These are phyloP conservation scores for Neodiprion pinetum DNA, from an alignment of 1,140 invertebrate genomes.

Conservation along the genomic window DNA sequence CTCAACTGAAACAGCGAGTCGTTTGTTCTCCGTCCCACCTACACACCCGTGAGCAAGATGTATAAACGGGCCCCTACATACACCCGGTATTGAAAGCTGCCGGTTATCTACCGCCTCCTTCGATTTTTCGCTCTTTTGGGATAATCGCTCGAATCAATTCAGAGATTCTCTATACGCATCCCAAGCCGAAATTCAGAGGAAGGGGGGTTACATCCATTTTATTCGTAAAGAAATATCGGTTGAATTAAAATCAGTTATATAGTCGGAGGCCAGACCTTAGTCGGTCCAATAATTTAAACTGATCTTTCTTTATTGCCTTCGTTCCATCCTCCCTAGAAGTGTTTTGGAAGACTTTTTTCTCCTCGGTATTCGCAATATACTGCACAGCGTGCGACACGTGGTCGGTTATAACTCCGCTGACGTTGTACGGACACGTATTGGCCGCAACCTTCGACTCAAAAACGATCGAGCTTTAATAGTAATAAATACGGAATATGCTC, in stretches of 20 bases:
- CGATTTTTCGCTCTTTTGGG: constrained; percentile 2
- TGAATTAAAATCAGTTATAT: constrained; percentile 1
- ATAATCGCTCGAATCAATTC: constrained; percentile 2
- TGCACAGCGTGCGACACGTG: no score
- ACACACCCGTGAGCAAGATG: not conserved
- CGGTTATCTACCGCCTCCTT: not conserved
- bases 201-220: not conserved
- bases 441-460: no score
- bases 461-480: no score
- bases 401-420: no score
- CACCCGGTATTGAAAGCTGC: not conserved
- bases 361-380: not conserved
- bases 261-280: not conserved
- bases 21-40: not conserved
- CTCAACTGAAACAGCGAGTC: not conserved
- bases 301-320: no score
- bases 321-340: no score
- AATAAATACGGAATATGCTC: no score
- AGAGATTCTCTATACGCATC: constrained; percentile 5
- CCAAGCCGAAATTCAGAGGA: not conserved
- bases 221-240: not conserved
- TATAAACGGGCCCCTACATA: not conserved
- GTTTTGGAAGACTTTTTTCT: not conserved
- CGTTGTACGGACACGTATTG: no score
- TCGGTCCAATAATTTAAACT: not conserved